Base-by-base conservation (phyloP, 2,888 invertebrate species). In the Dasypolia templi region DNA sequence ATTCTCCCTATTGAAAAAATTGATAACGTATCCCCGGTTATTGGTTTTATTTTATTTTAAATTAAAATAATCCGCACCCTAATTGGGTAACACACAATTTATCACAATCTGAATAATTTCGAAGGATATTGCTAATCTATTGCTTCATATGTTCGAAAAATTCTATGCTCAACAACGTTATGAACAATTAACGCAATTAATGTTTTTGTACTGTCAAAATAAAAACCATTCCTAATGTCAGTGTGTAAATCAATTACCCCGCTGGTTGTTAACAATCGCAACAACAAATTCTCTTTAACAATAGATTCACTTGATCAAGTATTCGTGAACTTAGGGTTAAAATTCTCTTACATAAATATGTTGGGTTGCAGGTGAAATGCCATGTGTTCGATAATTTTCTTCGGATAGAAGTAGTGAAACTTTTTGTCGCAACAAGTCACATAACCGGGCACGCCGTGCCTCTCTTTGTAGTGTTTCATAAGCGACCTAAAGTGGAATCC, bases 361-460 rank as follows among this genome's bases (percentile, higher is more conserved):
- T 95, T 94, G 11, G 94, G 93, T 84, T 96, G 96, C 44, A 96
- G 90, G 79, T 96, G 96, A 80, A 89, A 96, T 6, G 96, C 96
- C 96, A 96, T 96, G 79, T 96, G 96, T 84, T 96, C 96, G 62
- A 96, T 95, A 66, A 96, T 95, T 87, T 94, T 96, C 86, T 95
- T 96, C 0, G 96, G 96, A 84, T 95, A 95, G 82, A 96, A 96
- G 79, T 95, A 96, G 81, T 96, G 96, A 85, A 95, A 95, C 81
- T 96, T 96, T 87, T 95, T 96, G 2, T 95, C 93, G 77, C 96
- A 96, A 80, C 96, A 96, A 7, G 95, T 92, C 3, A 96, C 95
- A 77, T 96, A 96, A 61, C 96, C 96, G 0, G 96, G 96, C 12
- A 96, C 96, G 0, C 96, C 96, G 75, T 96, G 96, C 72, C 95